Conservation (phyloP, 2,888 invertebrate species). For the Melinopterus prodromus region DNA sequence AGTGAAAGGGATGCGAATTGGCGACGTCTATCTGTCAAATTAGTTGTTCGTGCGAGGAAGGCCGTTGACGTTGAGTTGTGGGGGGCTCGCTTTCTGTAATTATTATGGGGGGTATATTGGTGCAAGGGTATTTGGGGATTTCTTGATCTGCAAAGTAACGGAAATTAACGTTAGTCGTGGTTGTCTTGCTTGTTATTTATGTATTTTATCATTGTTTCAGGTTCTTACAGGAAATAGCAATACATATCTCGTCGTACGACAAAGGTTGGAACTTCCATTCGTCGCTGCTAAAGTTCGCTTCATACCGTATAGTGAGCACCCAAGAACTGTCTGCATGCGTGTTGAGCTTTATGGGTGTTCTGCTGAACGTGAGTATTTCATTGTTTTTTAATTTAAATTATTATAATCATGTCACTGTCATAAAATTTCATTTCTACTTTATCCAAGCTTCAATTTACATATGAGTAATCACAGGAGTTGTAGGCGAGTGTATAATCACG, state of each 20-base stretch:
- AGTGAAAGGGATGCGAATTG: neutral
- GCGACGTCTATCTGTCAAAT: neutral
- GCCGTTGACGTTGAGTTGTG: neutral
- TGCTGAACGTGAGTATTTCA: constrained; percentile 73
- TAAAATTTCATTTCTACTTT: too few relatives aligned
- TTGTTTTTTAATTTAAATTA: neutral
- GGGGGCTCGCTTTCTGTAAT: neutral
- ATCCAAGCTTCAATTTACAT: too few relatives aligned
- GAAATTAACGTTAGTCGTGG: neutral
- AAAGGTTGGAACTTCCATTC: constrained; percentile 82
- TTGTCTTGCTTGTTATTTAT: neutral
- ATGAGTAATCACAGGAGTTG: too few relatives aligned
- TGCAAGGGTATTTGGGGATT: too few relatives aligned
- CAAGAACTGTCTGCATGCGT: constrained; percentile 90
- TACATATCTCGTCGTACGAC: constrained; percentile 75
- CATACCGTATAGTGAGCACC: constrained; percentile 86
- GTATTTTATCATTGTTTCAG: constrained; percentile 61
- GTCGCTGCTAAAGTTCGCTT: constrained; percentile 87
- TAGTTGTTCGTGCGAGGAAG: neutral
- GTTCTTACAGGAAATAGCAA: constrained; percentile 79
- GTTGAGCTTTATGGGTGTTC: constrained; percentile 90
- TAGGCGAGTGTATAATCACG: too few relatives aligned
- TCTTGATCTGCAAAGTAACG: too few relatives aligned
- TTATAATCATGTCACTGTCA: too few relatives aligned
- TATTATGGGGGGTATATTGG: neutral